These are phyloP conservation scores for Phymatocera aterrima DNA, from an alignment of 2,888 invertebrate species.

Conservation along the genomic window DNA sequence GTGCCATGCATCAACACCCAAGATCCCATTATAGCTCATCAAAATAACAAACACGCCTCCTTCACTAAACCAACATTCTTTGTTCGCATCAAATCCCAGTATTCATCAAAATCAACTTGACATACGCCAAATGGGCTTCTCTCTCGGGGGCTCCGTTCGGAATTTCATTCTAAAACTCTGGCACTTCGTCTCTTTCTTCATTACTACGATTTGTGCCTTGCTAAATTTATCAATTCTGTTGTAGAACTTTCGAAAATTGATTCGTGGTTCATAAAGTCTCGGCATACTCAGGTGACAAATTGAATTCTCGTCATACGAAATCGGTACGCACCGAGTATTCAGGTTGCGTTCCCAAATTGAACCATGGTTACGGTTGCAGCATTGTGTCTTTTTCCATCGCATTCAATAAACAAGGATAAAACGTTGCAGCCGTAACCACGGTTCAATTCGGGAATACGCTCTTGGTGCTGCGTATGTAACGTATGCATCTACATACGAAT, in stretches of 20 bases:
- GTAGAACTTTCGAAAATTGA: background rate
- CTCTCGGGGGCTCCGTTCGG: constrained; percentile 5
- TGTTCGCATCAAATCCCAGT: constrained; percentile 66
- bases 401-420: no score
- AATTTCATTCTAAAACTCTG: constrained; percentile 25
- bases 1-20: constrained; percentile 74
- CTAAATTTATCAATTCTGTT: background rate
- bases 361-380: no score
- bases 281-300: no score
- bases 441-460: no score
- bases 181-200: background rate
- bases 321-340: no score
- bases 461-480: no score
- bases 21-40: constrained; percentile 73
- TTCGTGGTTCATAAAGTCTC: background rate
- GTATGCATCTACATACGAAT: no score
- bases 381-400: no score
- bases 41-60: constrained; percentile 73
- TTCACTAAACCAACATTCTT: constrained; percentile 72
- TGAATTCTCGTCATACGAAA: no score
- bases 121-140: constrained; percentile 38
- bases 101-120: constrained; percentile 70
- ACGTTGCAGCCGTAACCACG: no score
- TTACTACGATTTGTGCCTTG: background rate
- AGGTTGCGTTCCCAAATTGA: no score